These are phyloP conservation scores for Drosophila santomea DNA, from an alignment of 1,140 invertebrate species.

Conservation along the genomic window DNA sequence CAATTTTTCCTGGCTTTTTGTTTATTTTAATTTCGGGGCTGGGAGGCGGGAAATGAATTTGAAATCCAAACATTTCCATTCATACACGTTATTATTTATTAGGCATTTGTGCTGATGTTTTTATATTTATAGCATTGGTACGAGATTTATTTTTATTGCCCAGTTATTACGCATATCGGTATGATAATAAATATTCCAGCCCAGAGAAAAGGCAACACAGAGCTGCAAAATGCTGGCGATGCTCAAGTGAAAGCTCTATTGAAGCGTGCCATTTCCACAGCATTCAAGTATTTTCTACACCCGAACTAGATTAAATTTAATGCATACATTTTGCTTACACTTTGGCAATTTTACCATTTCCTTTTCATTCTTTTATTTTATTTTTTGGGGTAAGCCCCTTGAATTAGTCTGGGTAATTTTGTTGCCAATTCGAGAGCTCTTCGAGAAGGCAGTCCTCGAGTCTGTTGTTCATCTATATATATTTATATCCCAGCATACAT, in stretches of 20 bases:
- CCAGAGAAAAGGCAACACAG: constrained; percentile 49
- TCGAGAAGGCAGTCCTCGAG: constrained; percentile 21
- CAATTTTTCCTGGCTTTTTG: constrained; percentile 41
- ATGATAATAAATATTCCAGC: constrained; percentile 79
- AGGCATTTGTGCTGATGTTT: constrained; percentile 81
- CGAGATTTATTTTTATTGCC: constrained; percentile 84
- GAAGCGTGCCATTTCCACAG: constrained; percentile 35
- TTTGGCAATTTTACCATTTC: constrained; percentile 55
- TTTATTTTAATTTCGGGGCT: constrained; percentile 50
- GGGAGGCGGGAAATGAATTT: constrained; percentile 65
- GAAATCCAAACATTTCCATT: constrained; percentile 67
- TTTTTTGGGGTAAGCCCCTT: constrained; percentile 27
- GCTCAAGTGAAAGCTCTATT: constrained; percentile 50
- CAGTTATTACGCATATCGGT: constrained; percentile 84
- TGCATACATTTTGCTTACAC: constrained; percentile 61
- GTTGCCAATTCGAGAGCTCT: constrained; percentile 71
- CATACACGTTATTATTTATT: constrained; percentile 75
- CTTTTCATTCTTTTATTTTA: constrained; percentile 28
- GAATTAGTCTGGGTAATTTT: constrained; percentile 68
- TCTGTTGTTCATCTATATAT: constrained; percentile 15
- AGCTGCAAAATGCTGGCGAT: constrained; percentile 45
- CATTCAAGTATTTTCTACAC: constrained; percentile 19
- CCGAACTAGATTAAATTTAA: constrained; percentile 77
- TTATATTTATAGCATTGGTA: constrained; percentile 79
- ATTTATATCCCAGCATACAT: constrained; percentile 8